Evolutionary conservation across 2,888 invertebrate species (phyloP), one percentile per base, ranked within the genome.

Genomic region (Rhimphoctona megacephalus): DNA sequence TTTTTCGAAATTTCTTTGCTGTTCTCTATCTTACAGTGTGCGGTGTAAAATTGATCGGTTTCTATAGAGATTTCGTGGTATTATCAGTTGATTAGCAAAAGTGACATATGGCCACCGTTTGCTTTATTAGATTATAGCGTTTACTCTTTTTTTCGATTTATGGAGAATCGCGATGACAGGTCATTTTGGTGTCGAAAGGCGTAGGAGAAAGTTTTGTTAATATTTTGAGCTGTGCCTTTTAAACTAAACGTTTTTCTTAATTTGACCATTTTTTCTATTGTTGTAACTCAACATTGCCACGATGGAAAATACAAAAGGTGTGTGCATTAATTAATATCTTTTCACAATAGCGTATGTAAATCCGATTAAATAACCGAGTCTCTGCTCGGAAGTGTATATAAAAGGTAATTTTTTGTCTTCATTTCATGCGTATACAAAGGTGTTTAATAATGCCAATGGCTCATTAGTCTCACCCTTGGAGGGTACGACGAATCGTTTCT

Each of bases 81-180:
- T 93, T 93, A 93, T 94, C 93, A 91, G 88, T 89, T 93, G 93
- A 94, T 93, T 93, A 91, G 90, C 89, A 85, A 74, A 88, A 78
- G 89, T 85, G 90, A 91, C 94, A 93, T 91, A 93, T 94, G 94
- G 93, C 86, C 90, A 72, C 66, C 78, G 91, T 90, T 89, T 86
- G 88, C 90, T 91, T 91, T 92, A 92, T 91, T 91, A 91, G 92
- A 92, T 93, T 94, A 93, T 79, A 83, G 89, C 90, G 86, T 89
- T 85, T 88, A 89, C 85, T 90, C 90, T 90, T 79, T 70, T n/a
- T 69, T 67, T 83, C 73, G 39, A 54, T 52, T 85, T 36, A 22
- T 57, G 39, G 36, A 8, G 33, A 14, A 30, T 57, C 85, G 52
- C 33, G 25, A 46, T n/a, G 49, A 74, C 43, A 49, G 70, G 64